Percentiles rank a stretch among this genome's conserved stretches.
These are phyloP conservation scores for Ictidomys tridecemlineatus DNA, from an alignment of 2,113 vertebrate genomes.

Conservation along the genomic window DNA sequence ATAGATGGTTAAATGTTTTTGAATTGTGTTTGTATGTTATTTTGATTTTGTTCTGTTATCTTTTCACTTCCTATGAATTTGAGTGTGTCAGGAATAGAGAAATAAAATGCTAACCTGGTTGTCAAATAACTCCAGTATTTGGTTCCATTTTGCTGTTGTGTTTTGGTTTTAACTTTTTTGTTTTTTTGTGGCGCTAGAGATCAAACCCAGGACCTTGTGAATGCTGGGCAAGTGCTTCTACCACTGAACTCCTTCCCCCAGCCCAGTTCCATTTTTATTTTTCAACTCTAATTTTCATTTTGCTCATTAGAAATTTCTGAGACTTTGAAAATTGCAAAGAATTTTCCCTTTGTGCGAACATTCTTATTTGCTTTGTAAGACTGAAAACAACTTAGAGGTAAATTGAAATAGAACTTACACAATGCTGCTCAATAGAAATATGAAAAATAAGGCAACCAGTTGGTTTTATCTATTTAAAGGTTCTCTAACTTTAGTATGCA, in stretches of 20 bases:
- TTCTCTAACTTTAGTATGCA: slow-evolving; percentile 11
- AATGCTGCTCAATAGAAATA: not conserved
- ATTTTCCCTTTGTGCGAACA: not conserved
- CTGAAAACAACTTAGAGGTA: not conserved
- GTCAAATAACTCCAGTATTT: slow-evolving; percentile 59
- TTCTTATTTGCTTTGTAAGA: not conserved
- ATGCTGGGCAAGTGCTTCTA: not conserved
- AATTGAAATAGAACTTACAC: not conserved
- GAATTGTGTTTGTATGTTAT: slow-evolving; percentile 60
- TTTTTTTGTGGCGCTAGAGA: too few relatives aligned
- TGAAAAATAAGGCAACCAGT: slow-evolving; percentile 16
- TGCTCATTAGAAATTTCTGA: slow-evolving; percentile 41
- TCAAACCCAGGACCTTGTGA: not conserved
- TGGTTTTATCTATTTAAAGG: not conserved
- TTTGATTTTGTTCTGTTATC: slow-evolving; percentile 68
- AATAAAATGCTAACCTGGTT: slow-evolving; percentile 78
- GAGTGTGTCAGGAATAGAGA: slow-evolving; percentile 66
- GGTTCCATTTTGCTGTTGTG: slow-evolving; percentile 12
- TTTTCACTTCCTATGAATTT: slow-evolving; percentile 45
- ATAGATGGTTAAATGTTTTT: slow-evolving; percentile 72
- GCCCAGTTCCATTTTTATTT: slow-evolving; percentile 26
- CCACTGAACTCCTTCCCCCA: too few relatives aligned
- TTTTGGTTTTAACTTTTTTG: not conserved
- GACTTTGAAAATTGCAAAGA: not conserved
- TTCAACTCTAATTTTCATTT: slow-evolving; percentile 36